These are phyloP conservation scores for Rambutsinella grinnellia DNA, from an alignment of 2,888 invertebrate genomes.

Conservation along the genomic window DNA sequence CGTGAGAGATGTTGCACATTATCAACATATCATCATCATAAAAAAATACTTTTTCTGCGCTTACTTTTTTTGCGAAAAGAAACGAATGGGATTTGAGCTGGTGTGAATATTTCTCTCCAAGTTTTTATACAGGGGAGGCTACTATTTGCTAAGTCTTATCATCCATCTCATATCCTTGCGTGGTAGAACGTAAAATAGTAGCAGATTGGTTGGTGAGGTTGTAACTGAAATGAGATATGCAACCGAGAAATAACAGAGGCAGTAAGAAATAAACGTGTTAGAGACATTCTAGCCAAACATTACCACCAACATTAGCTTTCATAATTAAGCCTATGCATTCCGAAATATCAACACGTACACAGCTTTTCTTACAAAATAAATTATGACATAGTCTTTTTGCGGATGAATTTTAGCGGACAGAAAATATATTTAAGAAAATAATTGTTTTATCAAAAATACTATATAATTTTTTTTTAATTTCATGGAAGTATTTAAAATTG, in stretches of 20 bases:
- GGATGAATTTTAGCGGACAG: too few species aligned
- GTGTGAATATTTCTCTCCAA: neutral
- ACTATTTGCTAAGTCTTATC: neutral
- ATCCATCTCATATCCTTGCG: neutral
- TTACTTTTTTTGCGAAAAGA: neutral
- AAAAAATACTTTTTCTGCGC: neutral
- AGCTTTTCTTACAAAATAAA: neutral
- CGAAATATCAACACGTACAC: neutral
- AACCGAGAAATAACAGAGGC: too few species aligned
- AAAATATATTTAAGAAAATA: too few species aligned
- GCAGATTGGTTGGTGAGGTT: too few species aligned
- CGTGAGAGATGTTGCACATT: conserved; percentile 55
- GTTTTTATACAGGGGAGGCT: too few species aligned
- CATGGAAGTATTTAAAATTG: too few species aligned
- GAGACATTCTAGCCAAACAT: too few species aligned
- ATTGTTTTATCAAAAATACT: too few species aligned
- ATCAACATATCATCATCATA: conserved; percentile 40
- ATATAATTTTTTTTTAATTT: too few species aligned
- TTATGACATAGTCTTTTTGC: conserved; percentile 1
- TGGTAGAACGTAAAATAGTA: neutral
- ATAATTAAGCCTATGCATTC: neutral
- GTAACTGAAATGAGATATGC: too few species aligned
- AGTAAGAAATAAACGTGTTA: too few species aligned
- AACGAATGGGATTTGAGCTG: neutral
- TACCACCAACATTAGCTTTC: too few species aligned